Evolutionary conservation across 2,113 vertebrate genomes (phyloP).

Genomic region (Varanus salvator): DNA sequence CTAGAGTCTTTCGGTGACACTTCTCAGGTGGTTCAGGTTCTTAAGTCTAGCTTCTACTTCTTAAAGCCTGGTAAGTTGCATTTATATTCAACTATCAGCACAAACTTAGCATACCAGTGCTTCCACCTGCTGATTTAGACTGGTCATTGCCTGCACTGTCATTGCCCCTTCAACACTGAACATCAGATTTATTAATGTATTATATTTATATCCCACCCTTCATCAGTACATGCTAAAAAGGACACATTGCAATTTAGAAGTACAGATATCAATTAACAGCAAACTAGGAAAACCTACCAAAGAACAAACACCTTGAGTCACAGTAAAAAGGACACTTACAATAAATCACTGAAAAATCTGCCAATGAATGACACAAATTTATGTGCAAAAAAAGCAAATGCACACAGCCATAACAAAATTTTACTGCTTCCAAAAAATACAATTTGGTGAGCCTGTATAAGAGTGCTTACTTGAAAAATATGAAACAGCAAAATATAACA

Average conservation of each 20-base stretch:
- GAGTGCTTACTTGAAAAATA: slow-evolving; percentile 29
- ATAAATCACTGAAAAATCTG: slow-evolving; percentile 6
- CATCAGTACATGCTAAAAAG: not conserved
- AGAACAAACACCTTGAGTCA: not conserved
- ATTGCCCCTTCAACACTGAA: not conserved
- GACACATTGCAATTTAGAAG: not conserved
- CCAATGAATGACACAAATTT: not conserved
- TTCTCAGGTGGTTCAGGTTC: not conserved
- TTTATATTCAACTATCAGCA: not conserved
- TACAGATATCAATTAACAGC: not conserved
- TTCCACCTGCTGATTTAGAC: not conserved
- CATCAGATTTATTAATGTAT: not conserved
- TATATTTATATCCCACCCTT: not conserved
- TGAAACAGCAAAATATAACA: slow-evolving; percentile 47
- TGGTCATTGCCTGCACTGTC: not conserved
- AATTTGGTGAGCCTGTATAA: slow-evolving; percentile 1
- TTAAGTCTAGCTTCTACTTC: not conserved
- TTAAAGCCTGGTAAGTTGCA: not conserved
- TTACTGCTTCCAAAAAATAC: not conserved
- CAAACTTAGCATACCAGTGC: not conserved
- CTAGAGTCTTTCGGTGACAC: not conserved
- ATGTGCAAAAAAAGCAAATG: slow-evolving; percentile 9
- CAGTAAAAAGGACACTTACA: not conserved
- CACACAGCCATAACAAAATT: not conserved
- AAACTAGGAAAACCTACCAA: not conserved